These are phyloP conservation scores for Balaenoptera acutorostrata DNA, from an alignment of 2,113 vertebrate genomes.

Conservation along the genomic window DNA sequence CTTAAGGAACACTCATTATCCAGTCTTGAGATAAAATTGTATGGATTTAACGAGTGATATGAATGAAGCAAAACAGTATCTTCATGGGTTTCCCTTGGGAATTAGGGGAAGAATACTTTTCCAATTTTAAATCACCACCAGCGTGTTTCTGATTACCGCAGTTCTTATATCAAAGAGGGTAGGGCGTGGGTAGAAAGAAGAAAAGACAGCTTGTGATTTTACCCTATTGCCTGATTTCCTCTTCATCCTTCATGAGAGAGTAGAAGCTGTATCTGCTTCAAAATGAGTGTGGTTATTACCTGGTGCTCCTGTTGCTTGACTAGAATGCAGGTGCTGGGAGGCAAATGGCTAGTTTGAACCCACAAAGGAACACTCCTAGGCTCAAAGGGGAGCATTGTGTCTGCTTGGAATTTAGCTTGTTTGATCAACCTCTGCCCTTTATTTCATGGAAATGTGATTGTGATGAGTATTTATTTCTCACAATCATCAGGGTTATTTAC, in stretches of 20 bases:
- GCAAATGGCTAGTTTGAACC: neutral
- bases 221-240: neutral
- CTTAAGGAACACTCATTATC: neutral
- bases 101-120: neutral
- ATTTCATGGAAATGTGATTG: neutral
- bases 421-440: neutral
- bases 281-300: neutral
- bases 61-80: neutral
- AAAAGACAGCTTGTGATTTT: neutral
- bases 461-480: neutral
- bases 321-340: neutral
- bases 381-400: neutral
- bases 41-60: neutral
- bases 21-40: neutral
- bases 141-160: neutral
- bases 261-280: neutral
- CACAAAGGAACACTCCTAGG: neutral
- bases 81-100: neutral
- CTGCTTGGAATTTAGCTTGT: neutral
- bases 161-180: neutral
- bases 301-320: fast-evolving
- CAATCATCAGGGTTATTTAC: neutral
- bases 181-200: neutral
- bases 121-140: neutral
- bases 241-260: neutral